phyloP scores from a whole-genome alignment of 1,140 invertebrate genomes.

The Apis dorsata region DNA sequence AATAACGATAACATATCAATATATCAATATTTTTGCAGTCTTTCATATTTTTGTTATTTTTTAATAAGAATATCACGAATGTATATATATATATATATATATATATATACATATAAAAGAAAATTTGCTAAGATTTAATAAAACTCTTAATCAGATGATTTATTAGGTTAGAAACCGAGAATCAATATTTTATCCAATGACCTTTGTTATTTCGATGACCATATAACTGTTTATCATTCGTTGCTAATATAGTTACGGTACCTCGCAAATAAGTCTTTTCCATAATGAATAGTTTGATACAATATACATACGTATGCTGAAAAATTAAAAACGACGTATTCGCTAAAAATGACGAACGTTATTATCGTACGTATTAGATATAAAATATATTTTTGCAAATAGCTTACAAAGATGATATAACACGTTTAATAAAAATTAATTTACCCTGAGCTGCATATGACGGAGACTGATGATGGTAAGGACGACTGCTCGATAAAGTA shows the following conservation, averaged over 20 bases:
- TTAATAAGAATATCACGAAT: neutral
- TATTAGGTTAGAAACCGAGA: neutral
- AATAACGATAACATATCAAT: neutral
- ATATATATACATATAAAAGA: too few relatives aligned
- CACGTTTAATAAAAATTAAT: slow-evolving; percentile 16
- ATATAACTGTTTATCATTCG: slow-evolving; percentile 2
- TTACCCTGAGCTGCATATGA: slow-evolving; percentile 12
- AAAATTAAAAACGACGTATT: neutral
- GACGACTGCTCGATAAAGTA: neutral
- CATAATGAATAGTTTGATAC: neutral
- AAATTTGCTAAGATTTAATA: too few relatives aligned
- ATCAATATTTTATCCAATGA: neutral
- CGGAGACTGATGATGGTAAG: slow-evolving; percentile 13
- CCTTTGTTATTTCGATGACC: slow-evolving; percentile 19
- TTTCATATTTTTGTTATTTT: neutral
- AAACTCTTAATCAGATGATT: neutral
- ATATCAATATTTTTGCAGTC: too few relatives aligned
- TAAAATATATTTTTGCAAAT: slow-evolving; percentile 18
- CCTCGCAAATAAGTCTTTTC: slow-evolving; percentile 31
- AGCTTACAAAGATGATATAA: slow-evolving; percentile 5
- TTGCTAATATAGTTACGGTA: slow-evolving; percentile 23
- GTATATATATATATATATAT: neutral
- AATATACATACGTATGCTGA: neutral
- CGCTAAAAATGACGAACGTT: neutral
- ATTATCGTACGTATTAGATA: slow-evolving; percentile 5